phyloP scores from a whole-genome alignment of 1,140 invertebrate species.

The Caenorhabditis latens region DNA sequence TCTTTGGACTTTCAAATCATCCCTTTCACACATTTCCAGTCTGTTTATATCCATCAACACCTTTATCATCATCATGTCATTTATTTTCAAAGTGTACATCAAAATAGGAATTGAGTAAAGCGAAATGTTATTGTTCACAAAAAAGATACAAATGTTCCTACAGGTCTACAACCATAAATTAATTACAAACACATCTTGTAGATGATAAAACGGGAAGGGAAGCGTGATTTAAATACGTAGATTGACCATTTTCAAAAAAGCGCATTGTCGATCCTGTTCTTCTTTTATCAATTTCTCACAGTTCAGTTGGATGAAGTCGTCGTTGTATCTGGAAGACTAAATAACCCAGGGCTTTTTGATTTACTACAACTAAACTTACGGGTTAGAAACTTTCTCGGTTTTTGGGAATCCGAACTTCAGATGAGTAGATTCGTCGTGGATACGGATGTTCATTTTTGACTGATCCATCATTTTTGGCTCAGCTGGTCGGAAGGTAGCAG shows the following conservation, averaged over 20 bases:
- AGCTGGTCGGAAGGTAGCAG: conserved; percentile 38
- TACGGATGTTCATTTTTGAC: conserved; percentile 43
- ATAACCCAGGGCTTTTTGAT: conserved; percentile 37
- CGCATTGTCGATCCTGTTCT: conserved; percentile 40
- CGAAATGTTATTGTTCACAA: neutral
- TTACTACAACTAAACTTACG: conserved; percentile 40
- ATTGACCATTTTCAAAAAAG: conserved; percentile 13
- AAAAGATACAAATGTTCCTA: conserved; percentile 30
- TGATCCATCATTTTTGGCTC: conserved; percentile 24
- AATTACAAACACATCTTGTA: conserved; percentile 17
- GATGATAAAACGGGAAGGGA: neutral
- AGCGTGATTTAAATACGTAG: conserved; percentile 22
- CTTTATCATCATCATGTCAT: neutral
- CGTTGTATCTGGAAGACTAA: conserved; percentile 37
- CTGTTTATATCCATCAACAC: conserved; percentile 9
- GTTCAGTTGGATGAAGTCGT: conserved; percentile 32
- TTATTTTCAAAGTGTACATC: conserved; percentile 50
- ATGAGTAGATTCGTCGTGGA: conserved; percentile 5
- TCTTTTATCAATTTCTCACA: conserved; percentile 39
- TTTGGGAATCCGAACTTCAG: conserved; percentile 44
- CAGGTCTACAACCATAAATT: conserved; percentile 5
- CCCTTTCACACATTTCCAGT: conserved; percentile 22
- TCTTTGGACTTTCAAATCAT: conserved; percentile 15
- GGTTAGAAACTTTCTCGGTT: conserved; percentile 8
- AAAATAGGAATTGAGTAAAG: neutral